These are phyloP conservation scores for Himalopsyche kuldschensis DNA, from an alignment of 2,888 invertebrate species.

Conservation along the genomic window DNA sequence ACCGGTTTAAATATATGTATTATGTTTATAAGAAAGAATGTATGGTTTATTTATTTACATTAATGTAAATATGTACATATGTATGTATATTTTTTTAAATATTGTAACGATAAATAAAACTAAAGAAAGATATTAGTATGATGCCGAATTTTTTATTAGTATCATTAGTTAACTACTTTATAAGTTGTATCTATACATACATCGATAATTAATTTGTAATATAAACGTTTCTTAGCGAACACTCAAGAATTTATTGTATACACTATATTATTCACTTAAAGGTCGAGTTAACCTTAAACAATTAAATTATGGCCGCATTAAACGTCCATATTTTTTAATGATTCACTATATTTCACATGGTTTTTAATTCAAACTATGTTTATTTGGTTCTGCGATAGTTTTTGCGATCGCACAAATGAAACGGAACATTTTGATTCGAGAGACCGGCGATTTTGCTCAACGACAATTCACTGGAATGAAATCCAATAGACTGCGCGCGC, in stretches of 20 bases:
- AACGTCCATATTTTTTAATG: background rate
- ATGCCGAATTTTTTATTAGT: too few species aligned
- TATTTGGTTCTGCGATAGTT: background rate
- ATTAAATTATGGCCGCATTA: background rate
- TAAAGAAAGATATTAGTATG: too few species aligned
- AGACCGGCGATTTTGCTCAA: background rate
- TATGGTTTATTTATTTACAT: too few species aligned
- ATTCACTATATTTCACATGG: background rate
- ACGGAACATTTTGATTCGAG: background rate
- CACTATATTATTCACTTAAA: background rate
- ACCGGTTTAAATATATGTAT: too few species aligned
- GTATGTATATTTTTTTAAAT: too few species aligned
- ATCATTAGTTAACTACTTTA: too few species aligned
- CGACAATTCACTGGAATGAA: background rate
- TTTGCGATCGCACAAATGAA: background rate
- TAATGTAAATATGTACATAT: too few species aligned
- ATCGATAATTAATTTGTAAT: background rate
- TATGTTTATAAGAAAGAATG: too few species aligned
- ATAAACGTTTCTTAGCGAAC: background rate
- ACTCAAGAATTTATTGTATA: background rate
- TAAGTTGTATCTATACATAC: too few species aligned
- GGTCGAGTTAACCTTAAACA: background rate
- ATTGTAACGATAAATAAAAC: too few species aligned
- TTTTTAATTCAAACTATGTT: background rate
- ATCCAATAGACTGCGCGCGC: constrained; percentile 2